Evolutionary conservation across 2,797 vertebrate species (phyloP), one percentile per base, ranked within the genome.

Genomic region (Poliocrania exsul): DNA sequence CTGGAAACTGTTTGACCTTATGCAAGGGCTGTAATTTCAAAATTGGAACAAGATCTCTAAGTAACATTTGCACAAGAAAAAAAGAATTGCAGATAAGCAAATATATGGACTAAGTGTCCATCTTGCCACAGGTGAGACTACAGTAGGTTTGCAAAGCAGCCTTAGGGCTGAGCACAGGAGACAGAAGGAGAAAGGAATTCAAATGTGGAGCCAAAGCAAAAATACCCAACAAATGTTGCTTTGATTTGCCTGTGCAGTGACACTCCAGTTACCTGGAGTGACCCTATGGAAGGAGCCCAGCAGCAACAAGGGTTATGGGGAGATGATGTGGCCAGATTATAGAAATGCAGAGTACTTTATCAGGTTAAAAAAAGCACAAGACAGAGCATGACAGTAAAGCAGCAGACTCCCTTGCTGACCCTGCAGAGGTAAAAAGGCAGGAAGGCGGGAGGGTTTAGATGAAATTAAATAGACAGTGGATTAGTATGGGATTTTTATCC

Each of bases 401-500:
- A 77, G 81, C 81, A 91, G 60, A 53, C 51, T 94, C 57, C 19
- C 58, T 7, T 81, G 88, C 78, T 95, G 93, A 94, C 65, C 85
- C 50, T 2, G 10, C 70, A 75, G 95, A 96, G 93, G 96, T 93
- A 93, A 91, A 97, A 94, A 88, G 47, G 75, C 88, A 95, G 88
- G 83, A 92, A 96, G 92, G 88, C 61, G 51, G 61, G 53, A 62
- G 81, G 83, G 90, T 95, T 97, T 93, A 94, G 81, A 81, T 88
- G 95, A 97, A 96, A 97, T 97, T 94, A 97, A 96, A 97, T 5
- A 96, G 74, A 93, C 51, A 80, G 85, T 96, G 95, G 96, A 97
- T 97, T 97, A 97, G 91, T 18, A 77, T 21, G 51, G 83, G 96
- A 94, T 97, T 97, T 97, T 96, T 92, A 96, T 92, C 93, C 83